phyloP scores from a whole-genome alignment of 2,797 vertebrate species.

The Remorina albescens region DNA sequence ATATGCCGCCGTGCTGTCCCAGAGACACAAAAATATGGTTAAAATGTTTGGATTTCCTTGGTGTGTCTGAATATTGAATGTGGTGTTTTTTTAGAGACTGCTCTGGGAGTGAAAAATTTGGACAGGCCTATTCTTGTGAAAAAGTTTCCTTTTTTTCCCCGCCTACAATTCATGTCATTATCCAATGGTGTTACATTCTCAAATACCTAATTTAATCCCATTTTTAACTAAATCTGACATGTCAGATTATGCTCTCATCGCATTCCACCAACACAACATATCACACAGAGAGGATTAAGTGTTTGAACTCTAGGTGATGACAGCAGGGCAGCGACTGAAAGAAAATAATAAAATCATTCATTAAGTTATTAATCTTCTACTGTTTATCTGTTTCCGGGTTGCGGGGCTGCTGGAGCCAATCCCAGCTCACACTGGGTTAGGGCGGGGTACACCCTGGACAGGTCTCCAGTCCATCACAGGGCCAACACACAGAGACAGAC shows the following conservation, averaged over 20 bases:
- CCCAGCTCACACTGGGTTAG: too few relatives aligned
- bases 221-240: slow-evolving; percentile 52
- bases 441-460: too few relatives aligned
- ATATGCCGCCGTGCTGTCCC: too few relatives aligned
- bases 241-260: slow-evolving; percentile 36
- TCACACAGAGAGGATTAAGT: slow-evolving; percentile 15
- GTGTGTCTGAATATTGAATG: slow-evolving; percentile 17
- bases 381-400: too few relatives aligned
- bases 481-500: too few relatives aligned
- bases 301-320: slow-evolving; percentile 13
- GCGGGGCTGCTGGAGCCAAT: too few relatives aligned
- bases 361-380: too few relatives aligned
- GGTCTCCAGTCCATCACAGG: too few relatives aligned
- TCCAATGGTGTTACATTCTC: slow-evolving; percentile 17
- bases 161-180: slow-evolving; percentile 17
- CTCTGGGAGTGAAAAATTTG: slow-evolving; percentile 15
- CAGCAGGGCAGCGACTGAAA: slow-evolving; percentile 23
- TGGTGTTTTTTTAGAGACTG: slow-evolving; percentile 27
- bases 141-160: slow-evolving; percentile 25
- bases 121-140: slow-evolving; percentile 17
- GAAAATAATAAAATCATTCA: background rate
- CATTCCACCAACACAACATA: slow-evolving; percentile 27
- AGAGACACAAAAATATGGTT: too few relatives aligned
- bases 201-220: slow-evolving; percentile 42
- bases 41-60: slow-evolving; percentile 14